Evolutionary conservation across 2,113 vertebrate species (phyloP), one percentile per base, ranked within the genome.

Genomic region (Leptocoma aspasia): DNA sequence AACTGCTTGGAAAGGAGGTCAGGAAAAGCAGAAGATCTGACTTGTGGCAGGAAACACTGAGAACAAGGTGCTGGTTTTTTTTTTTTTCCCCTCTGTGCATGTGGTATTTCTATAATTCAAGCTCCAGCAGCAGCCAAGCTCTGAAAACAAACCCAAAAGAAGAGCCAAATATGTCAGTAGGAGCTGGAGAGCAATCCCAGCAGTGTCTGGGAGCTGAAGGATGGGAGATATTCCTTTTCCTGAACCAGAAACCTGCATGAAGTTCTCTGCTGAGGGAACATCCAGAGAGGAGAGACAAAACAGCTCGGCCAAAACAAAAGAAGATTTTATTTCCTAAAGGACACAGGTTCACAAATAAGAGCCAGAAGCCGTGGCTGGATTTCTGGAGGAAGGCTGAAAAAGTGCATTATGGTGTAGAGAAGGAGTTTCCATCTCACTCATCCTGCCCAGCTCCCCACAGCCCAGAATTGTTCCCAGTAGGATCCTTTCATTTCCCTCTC

Each of bases 401-500:
- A 61, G 49, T 47, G 44, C 83, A 35, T 91, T 79, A 33, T 15
- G 1, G 5, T 73, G 41, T 7, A 15, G 50, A 61, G 81, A 60
- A 80, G 77, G 39, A 69, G 42, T 93, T 95, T 94, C 84, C 87
- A 23, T 21, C 30, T 91, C 80, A 37, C 75, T 91, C 94, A 82
- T 44, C 81, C 90, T 90, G 70, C 68, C 91, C 83, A 59, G 59
- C 75, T 93, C 71, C 85, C 86, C n/a, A 26, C 39, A 82, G 78
- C 87, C 35, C 41, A 39, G 77, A 60, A 27, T 1, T 82, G 78
- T 15, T 95, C 95, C 84, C 10, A 3, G 70, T 5, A 26, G 45
- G 22, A 72, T 50, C 5, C 6, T 61, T 65, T 91, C 18, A 50
- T 86, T 69, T 84, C 73, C 61, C 68, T 35, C 76, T 20, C 39